Percentiles rank a stretch among this genome's conserved stretches.
These are phyloP conservation scores for Ramazzottius varieornatus DNA, from an alignment of 2,888 invertebrate species.

Conservation along the genomic window DNA sequence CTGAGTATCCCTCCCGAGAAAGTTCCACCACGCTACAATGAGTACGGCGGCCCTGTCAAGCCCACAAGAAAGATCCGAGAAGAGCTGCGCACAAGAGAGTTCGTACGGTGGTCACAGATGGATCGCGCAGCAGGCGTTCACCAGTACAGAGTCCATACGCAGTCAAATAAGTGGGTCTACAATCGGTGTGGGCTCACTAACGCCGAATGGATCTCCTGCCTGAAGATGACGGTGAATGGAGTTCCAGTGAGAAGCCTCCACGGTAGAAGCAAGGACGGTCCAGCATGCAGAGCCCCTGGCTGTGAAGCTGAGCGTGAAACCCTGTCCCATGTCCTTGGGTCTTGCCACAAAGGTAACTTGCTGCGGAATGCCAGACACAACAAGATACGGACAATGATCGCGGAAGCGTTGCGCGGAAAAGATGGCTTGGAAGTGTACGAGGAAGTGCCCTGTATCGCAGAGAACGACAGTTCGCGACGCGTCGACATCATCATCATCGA, in stretches of 20 bases:
- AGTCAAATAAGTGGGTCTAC: not conserved
- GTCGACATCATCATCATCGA: not conserved
- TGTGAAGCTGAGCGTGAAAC: not conserved
- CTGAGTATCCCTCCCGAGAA: not conserved
- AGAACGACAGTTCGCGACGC: too few species aligned
- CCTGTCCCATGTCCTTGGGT: not conserved
- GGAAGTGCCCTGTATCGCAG: not conserved
- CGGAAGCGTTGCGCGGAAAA: not conserved
- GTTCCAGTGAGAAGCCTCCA: not conserved
- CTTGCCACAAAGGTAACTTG: not conserved
- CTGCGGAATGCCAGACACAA: not conserved
- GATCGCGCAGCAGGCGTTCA: not conserved
- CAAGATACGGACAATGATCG: not conserved
- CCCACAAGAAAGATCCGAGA: not conserved
- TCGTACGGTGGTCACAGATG: not conserved
- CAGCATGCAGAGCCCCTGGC: not conserved
- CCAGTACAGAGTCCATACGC: not conserved
- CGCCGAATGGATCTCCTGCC: not conserved
- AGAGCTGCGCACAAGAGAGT: not conserved
- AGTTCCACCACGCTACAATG: not conserved
- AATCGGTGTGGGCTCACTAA: not conserved
- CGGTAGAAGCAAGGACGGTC: not conserved
- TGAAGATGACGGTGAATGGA: not conserved
- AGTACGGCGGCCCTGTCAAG: not conserved
- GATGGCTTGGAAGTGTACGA: not conserved